Evolutionary conservation across 2,888 invertebrate species (phyloP).

Genomic region (Parnassius apollo): DNA sequence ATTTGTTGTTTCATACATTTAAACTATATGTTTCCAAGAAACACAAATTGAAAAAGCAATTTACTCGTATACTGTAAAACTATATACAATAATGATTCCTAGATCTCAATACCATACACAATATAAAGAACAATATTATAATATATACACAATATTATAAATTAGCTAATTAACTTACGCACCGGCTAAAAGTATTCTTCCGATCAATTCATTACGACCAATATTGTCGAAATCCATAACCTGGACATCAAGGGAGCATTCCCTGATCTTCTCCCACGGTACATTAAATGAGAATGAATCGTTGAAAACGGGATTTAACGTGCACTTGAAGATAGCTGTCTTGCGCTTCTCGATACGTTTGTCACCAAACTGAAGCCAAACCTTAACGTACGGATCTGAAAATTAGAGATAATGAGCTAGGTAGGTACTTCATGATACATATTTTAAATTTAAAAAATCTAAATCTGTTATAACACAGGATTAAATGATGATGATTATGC

Average conservation of each 20-base stretch:
- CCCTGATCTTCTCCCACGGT: constrained; percentile 97
- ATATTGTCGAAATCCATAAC: constrained; percentile 99
- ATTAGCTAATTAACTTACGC: constrained; percentile 40
- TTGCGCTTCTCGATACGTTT: constrained; percentile 97
- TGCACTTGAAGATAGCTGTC: constrained; percentile 96
- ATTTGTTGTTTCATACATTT: too few relatives aligned
- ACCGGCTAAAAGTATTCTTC: constrained; percentile 95
- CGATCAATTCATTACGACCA: constrained; percentile 95
- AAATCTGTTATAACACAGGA: too few relatives aligned
- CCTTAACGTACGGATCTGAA: constrained; percentile 98
- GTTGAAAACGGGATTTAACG: constrained; percentile 97
- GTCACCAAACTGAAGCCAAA: constrained; percentile 97
- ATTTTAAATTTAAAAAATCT: too few relatives aligned
- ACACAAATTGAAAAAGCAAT: too few relatives aligned
- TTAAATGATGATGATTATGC: too few relatives aligned
- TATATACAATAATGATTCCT: too few relatives aligned
- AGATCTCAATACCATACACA: too few relatives aligned
- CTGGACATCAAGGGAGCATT: constrained; percentile 94
- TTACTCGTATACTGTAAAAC: too few relatives aligned
- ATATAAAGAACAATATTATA: too few relatives aligned
- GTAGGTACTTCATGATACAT: too few relatives aligned
- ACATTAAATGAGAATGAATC: constrained; percentile 98
- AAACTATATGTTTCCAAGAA: too few relatives aligned
- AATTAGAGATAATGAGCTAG: constrained; percentile 30
- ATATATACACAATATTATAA: too few relatives aligned